These are phyloP conservation scores for Loris lydekkerianus DNA, from an alignment of 2,797 vertebrate genomes.

Conservation along the genomic window DNA sequence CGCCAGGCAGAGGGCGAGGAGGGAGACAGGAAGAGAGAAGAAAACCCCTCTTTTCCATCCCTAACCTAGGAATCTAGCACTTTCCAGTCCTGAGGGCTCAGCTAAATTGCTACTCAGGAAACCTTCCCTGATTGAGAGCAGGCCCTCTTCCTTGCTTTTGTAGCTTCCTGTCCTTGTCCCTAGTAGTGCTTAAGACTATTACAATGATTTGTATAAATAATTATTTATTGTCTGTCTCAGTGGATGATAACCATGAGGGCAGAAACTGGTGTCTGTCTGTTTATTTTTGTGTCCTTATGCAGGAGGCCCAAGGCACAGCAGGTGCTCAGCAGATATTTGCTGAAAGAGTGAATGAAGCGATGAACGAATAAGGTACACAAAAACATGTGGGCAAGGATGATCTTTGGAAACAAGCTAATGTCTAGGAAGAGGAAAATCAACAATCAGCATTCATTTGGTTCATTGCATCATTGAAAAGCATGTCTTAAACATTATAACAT, in stretches of 20 bases:
- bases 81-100: neutral
- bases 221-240: neutral
- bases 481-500: conserved; percentile 4
- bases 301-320: neutral
- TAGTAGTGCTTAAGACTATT: neutral
- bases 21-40: neutral
- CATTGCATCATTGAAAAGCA: neutral
- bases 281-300: neutral
- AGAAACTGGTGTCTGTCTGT: neutral
- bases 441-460: neutral
- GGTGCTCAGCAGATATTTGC: conserved; percentile 15
- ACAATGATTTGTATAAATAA: neutral
- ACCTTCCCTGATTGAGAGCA: neutral
- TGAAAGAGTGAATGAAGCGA: neutral
- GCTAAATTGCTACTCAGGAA: neutral
- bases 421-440: conserved; percentile 17
- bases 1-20: neutral
- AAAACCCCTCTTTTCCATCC: neutral
- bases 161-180: neutral
- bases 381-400: neutral
- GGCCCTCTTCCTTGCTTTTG: neutral
- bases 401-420: neutral
- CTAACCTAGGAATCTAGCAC: neutral
- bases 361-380: neutral
- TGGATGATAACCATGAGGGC: neutral